phyloP scores from a whole-genome alignment of 1,140 invertebrate species.

The Drosophila persimilis region DNA sequence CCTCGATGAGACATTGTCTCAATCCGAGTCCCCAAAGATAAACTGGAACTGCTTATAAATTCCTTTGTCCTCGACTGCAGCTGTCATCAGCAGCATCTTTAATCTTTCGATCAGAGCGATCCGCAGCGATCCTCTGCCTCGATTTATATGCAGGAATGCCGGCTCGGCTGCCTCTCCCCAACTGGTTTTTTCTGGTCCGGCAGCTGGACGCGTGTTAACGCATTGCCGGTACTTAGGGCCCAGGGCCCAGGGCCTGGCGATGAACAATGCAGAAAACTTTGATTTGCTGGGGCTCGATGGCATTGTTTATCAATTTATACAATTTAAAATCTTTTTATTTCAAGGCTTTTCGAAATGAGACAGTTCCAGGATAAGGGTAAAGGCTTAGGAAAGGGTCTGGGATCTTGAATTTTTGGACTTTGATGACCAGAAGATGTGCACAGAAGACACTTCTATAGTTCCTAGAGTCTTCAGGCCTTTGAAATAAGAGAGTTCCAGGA shows the following conservation, averaged over 20 bases:
- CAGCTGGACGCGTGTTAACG: slow-evolving; percentile 13
- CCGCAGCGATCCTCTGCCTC: slow-evolving; percentile 23
- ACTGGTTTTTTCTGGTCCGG: slow-evolving; percentile 43
- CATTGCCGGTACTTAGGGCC: background rate
- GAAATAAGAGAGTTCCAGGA: too few relatives aligned
- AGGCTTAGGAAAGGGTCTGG: too few relatives aligned
- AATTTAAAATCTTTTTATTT: too few relatives aligned
- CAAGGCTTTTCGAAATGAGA: too few relatives aligned
- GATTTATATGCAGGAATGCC: slow-evolving; percentile 62
- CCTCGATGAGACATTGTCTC: slow-evolving; percentile 59
- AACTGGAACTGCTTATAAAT: slow-evolving; percentile 76
- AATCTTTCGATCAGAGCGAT: slow-evolving; percentile 44
- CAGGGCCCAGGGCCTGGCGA: background rate
- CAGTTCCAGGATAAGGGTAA: too few relatives aligned
- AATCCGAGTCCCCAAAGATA: slow-evolving; percentile 58
- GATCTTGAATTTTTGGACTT: too few relatives aligned
- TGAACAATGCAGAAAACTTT: background rate
- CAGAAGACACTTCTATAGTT: too few relatives aligned
- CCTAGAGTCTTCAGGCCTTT: too few relatives aligned
- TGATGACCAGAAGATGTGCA: too few relatives aligned
- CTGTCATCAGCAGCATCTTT: slow-evolving; percentile 53
- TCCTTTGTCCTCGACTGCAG: slow-evolving; percentile 65
- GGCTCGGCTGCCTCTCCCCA: slow-evolving; percentile 15
- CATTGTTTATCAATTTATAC: too few relatives aligned
- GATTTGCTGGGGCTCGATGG: too few relatives aligned